Evolutionary conservation across 2,797 vertebrate genomes (phyloP).

Genomic region (Onychomys arenicola): DNA sequence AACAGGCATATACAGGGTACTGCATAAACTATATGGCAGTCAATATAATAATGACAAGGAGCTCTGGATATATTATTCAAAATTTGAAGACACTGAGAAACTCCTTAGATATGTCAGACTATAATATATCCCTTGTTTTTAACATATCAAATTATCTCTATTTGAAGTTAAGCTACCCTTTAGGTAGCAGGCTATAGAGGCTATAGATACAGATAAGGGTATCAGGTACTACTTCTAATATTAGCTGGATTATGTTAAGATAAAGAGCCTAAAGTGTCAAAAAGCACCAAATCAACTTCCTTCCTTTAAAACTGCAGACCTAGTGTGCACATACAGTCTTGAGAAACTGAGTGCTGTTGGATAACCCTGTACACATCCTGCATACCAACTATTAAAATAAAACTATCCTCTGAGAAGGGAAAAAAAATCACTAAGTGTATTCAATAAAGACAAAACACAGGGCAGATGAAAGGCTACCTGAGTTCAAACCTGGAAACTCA

Average conservation of each 20-base stretch:
- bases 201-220: background rate
- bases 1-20: background rate
- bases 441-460: constrained; percentile 30
- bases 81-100: background rate
- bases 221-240: background rate
- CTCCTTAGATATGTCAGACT: background rate
- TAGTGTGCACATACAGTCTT: background rate
- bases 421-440: background rate
- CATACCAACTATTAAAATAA: background rate
- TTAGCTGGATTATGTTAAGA: background rate
- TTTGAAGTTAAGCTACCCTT: background rate
- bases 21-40: accelerated
- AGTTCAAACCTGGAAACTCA: background rate
- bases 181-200: background rate
- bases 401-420: constrained; percentile 36
- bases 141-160: background rate
- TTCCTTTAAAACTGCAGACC: constrained; percentile 25
- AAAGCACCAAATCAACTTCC: background rate
- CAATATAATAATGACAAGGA: background rate
- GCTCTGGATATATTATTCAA: background rate
- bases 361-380: background rate
- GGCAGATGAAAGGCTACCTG: background rate
- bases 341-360: background rate
- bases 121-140: background rate
- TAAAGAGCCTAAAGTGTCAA: constrained; percentile 25